These are phyloP conservation scores for Panulirus ornatus DNA, from an alignment of 1,140 invertebrate genomes.

Conservation along the genomic window DNA sequence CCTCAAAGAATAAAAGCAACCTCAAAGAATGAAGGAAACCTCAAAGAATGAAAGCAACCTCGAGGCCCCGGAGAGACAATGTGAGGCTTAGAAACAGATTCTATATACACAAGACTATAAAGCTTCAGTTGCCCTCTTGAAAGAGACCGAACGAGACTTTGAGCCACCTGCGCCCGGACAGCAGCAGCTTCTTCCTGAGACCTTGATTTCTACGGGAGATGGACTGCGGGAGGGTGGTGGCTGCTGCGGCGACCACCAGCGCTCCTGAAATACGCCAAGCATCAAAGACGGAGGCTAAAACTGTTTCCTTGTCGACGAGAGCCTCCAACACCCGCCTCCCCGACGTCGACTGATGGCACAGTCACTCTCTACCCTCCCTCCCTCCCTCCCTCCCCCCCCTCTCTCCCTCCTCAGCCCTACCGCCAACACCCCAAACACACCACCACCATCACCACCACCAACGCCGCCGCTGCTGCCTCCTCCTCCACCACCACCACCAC, in stretches of 20 bases:
- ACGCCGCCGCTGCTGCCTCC: too few relatives aligned
- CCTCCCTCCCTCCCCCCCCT: constrained; percentile 10
- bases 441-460: constrained; percentile 22
- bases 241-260: too few relatives aligned
- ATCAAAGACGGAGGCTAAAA: constrained; percentile 64
- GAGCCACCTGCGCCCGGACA: too few relatives aligned
- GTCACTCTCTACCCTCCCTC: constrained; percentile 33
- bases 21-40: too few relatives aligned
- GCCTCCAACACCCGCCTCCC: constrained; percentile 41
- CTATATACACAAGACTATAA: too few relatives aligned
- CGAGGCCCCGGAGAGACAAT: too few relatives aligned
- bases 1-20: too few relatives aligned
- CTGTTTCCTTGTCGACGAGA: constrained; percentile 58
- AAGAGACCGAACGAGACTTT: too few relatives aligned
- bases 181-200: too few relatives aligned
- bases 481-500: not conserved
- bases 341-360: constrained; percentile 56
- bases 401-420: not conserved
- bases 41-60: too few relatives aligned
- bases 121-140: too few relatives aligned
- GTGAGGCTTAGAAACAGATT: too few relatives aligned
- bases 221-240: not conserved
- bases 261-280: constrained; percentile 40
- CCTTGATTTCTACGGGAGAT: not conserved
- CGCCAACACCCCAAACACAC: not conserved